Evolutionary conservation across 2,113 vertebrate genomes (phyloP).

Genomic region (Lates calcarifer): DNA sequence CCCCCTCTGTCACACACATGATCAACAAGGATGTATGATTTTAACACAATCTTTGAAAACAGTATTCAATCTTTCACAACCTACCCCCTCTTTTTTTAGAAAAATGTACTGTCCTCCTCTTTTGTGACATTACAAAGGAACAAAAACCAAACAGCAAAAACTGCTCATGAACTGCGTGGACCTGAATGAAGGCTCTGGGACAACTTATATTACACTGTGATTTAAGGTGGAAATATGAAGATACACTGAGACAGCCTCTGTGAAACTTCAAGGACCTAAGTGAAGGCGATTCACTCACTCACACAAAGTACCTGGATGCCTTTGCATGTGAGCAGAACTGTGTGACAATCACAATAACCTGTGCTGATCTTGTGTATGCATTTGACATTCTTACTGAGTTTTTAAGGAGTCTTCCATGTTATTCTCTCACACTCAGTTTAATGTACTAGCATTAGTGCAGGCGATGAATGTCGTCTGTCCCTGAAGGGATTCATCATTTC

Average conservation of each 20-base stretch:
- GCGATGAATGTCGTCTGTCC: constrained; percentile 43
- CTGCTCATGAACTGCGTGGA: constrained; percentile 23
- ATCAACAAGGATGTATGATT: constrained; percentile 76
- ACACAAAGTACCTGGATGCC: constrained; percentile 24
- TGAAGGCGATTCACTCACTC: constrained; percentile 2
- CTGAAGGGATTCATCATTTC: constrained; percentile 56
- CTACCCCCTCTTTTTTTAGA: constrained; percentile 6
- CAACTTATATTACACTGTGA: constrained; percentile 49
- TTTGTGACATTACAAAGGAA: constrained; percentile 68
- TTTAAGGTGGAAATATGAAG: constrained; percentile 62
- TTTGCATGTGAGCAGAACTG: constrained; percentile 53
- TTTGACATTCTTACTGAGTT: constrained; percentile 50
- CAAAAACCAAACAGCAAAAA: constrained; percentile 66
- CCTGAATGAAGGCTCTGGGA: constrained; percentile 40
- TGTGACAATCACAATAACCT: constrained; percentile 81
- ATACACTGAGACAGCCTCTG: constrained; percentile 32
- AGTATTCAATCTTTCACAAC: constrained; percentile 78
- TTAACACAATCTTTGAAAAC: constrained; percentile 69
- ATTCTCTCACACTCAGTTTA: constrained; percentile 68
- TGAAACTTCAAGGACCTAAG: constrained; percentile 34
- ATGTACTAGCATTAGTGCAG: constrained; percentile 65
- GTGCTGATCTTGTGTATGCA: constrained; percentile 59
- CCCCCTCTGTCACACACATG: constrained; percentile 53
- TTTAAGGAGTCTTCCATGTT: constrained; percentile 84
- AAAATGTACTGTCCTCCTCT: constrained; percentile 32